These are phyloP conservation scores for Calameuta pallipes DNA, from an alignment of 2,888 invertebrate genomes.

Conservation along the genomic window DNA sequence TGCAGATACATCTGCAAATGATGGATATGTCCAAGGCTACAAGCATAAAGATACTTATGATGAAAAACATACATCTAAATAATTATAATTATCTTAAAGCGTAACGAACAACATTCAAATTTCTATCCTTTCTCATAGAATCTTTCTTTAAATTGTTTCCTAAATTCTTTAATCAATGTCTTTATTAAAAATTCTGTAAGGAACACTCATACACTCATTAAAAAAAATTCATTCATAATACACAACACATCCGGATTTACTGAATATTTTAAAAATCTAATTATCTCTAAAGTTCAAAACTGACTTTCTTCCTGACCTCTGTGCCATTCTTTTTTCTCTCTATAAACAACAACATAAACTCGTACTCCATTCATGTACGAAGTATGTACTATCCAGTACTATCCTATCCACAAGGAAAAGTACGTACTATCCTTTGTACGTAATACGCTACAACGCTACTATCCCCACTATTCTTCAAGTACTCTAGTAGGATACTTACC, in stretches of 20 bases:
- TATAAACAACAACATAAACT: background rate
- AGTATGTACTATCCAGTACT: constrained; percentile 24
- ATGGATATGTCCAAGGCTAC: constrained; percentile 61
- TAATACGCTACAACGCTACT: constrained; percentile 11
- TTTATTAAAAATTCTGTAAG: background rate
- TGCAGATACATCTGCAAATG: constrained; percentile 49
- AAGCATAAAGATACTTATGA: constrained; percentile 36
- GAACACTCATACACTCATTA: background rate
- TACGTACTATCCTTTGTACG: constrained; percentile 23
- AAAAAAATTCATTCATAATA: background rate
- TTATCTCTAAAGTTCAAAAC: background rate
- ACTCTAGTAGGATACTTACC: background rate
- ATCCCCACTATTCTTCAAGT: constrained; percentile 4
- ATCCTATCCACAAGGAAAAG: constrained; percentile 9
- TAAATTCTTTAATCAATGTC: background rate
- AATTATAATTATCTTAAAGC: constrained; percentile 4
- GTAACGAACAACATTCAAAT: background rate
- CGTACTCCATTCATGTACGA: constrained; percentile 30
- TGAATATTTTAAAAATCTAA: background rate
- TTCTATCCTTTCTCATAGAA: background rate
- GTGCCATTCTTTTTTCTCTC: background rate
- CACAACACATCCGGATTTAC: background rate
- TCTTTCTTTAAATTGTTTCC: background rate
- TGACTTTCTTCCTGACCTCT: background rate
- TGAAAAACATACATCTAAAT: constrained; percentile 32